Evolutionary conservation across 2,113 vertebrate species (phyloP).

Genomic region (Callospermophilus lateralis): DNA sequence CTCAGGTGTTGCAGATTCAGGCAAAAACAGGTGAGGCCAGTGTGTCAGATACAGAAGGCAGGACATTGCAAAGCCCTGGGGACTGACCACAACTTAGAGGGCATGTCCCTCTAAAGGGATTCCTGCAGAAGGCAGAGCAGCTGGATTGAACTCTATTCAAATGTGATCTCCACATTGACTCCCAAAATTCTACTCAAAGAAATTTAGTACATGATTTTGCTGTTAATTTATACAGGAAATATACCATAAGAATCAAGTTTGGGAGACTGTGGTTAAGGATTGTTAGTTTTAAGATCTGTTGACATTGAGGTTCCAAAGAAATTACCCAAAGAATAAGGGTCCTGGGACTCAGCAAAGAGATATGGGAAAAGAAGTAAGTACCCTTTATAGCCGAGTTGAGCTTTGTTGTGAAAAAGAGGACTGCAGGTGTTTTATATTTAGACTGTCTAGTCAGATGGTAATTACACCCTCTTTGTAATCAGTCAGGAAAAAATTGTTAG

Average conservation of each 20-base stretch:
- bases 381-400: neutral
- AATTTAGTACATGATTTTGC: neutral
- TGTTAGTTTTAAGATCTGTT: neutral
- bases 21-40: neutral
- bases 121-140: neutral
- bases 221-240: neutral
- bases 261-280: neutral
- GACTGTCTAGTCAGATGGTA: neutral
- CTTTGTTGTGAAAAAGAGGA: neutral
- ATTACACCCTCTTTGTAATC: neutral
- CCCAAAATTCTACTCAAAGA: neutral
- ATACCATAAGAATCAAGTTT: neutral
- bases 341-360: neutral
- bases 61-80: neutral
- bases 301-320: neutral
- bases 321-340: neutral
- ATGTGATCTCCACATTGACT: neutral
- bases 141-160: neutral
- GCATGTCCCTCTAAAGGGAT: neutral
- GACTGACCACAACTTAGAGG: too few species aligned
- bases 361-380: neutral
- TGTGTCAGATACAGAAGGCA: neutral
- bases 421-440: slow-evolving; percentile 51
- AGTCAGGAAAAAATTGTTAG: neutral
- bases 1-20: slow-evolving; percentile 7